Evolutionary conservation across 2,113 vertebrate species (phyloP).

Genomic region (Spea multiplicata): DNA sequence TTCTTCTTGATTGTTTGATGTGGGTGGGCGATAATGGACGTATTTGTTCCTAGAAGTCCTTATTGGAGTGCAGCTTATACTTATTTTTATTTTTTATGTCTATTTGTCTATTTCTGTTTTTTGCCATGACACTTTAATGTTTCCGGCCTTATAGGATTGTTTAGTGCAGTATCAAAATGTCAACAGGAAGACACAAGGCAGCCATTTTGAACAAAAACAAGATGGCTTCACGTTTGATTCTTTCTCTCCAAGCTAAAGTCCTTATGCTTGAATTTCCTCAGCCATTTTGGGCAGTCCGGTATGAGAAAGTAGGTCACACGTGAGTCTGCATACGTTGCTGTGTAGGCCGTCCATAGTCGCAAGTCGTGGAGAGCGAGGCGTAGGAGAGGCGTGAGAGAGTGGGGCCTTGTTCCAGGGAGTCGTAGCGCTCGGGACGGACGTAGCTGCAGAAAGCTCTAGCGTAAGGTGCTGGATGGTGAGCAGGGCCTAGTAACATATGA

Average conservation of each 20-base stretch:
- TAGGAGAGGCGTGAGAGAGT: conserved; percentile 80
- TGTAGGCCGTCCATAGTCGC: conserved; percentile 73
- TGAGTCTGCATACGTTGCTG: conserved; percentile 89
- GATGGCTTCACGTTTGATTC: background rate
- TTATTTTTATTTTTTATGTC: no score
- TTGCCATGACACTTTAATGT: background rate
- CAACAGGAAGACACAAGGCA: conserved; percentile 29
- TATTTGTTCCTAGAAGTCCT: no score
- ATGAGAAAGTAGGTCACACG: conserved; percentile 67
- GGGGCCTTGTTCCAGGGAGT: conserved; percentile 74
- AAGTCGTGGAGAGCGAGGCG: conserved; percentile 77
- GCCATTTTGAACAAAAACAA: conserved; percentile 3
- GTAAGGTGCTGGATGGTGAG: conserved; percentile 78
- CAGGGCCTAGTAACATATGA: conserved; percentile 63
- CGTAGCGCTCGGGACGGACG: conserved; percentile 76
- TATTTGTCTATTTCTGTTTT: background rate
- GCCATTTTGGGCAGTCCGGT: background rate
- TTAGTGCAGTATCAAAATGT: conserved; percentile 24
- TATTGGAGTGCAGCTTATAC: no score
- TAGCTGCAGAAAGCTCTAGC: conserved; percentile 83
- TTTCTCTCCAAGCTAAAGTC: background rate
- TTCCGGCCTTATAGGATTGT: background rate
- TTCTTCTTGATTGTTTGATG: no score
- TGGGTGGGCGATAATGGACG: no score
- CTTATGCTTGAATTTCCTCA: background rate